phyloP scores from a whole-genome alignment of 1,140 invertebrate species.

The Theocolax elegans region DNA sequence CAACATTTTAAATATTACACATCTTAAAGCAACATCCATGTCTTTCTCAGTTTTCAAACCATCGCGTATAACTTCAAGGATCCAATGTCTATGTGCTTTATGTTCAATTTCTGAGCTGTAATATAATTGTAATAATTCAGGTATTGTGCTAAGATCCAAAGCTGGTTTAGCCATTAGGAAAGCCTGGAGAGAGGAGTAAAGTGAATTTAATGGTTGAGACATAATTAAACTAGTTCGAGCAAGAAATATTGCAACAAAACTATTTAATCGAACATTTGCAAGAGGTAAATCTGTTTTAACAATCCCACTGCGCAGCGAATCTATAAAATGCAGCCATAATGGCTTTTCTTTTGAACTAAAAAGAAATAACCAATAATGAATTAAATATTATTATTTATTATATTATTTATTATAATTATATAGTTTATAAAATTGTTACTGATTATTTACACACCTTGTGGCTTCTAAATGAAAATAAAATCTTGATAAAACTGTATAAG shows the following conservation, averaged over 20 bases:
- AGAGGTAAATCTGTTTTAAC: conserved; percentile 52
- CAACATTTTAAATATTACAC: conserved; percentile 72
- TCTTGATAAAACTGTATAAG: conserved; percentile 74
- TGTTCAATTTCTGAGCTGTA: conserved; percentile 76
- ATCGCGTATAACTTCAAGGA: conserved; percentile 75
- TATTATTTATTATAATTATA: too few species aligned
- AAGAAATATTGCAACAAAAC: conserved; percentile 77
- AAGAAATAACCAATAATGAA: conserved; percentile 19
- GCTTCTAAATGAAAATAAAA: conserved; percentile 77
- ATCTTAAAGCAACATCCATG: conserved; percentile 70
- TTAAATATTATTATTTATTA: too few species aligned
- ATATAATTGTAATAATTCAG: conserved; percentile 80
- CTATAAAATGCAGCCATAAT: conserved; percentile 65
- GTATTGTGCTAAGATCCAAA: conserved; percentile 77
- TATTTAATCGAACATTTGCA: conserved; percentile 70
- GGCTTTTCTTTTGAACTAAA: conserved; percentile 66
- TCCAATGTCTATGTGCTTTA: conserved; percentile 73
- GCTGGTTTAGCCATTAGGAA: conserved; percentile 78
- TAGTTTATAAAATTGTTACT: neutral
- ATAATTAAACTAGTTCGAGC: conserved; percentile 74
- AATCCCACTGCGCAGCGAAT: conserved; percentile 68
- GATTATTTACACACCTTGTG: conserved; percentile 67
- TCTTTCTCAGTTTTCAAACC: conserved; percentile 72
- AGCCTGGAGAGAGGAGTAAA: conserved; percentile 76
- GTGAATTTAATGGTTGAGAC: conserved; percentile 74